Conservation (phyloP, 2,888 invertebrate species). For the Limnephilus auricula region DNA sequence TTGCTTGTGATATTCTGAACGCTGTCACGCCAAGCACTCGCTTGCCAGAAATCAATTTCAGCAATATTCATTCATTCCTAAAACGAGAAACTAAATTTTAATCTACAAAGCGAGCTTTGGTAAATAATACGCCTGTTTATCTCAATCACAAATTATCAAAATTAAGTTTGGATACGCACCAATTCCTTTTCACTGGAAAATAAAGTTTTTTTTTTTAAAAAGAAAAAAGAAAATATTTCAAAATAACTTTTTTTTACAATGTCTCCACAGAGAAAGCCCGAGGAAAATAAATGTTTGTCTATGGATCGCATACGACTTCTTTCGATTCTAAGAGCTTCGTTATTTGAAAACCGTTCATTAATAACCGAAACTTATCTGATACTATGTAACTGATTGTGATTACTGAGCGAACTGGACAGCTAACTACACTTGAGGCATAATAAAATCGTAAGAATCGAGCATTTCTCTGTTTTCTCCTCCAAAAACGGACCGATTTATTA, state of each 20-base stretch:
- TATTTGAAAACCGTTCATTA: no score
- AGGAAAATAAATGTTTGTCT: no score
- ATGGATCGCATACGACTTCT: no score
- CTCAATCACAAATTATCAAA: background rate
- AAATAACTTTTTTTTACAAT: background rate
- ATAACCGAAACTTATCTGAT: no score
- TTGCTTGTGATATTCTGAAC: background rate
- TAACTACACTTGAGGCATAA: no score
- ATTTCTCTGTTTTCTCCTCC: no score
- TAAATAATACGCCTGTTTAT: background rate
- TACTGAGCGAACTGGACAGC: no score
- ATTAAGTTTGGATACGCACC: background rate
- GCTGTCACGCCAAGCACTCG: slow-evolving; percentile 1
- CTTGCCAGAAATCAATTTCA: background rate
- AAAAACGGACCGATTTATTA: no score
- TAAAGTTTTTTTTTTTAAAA: background rate
- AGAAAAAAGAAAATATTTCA: background rate
- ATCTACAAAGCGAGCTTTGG: background rate
- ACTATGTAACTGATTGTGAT: no score
- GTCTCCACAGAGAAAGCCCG: no score
- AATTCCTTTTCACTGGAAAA: background rate
- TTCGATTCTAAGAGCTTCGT: no score
- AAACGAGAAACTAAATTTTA: background rate
- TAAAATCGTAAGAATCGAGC: no score
- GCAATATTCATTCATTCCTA: background rate